These are phyloP conservation scores for Agonopterix subpropinquella DNA, from an alignment of 2,888 invertebrate species.

Conservation along the genomic window DNA sequence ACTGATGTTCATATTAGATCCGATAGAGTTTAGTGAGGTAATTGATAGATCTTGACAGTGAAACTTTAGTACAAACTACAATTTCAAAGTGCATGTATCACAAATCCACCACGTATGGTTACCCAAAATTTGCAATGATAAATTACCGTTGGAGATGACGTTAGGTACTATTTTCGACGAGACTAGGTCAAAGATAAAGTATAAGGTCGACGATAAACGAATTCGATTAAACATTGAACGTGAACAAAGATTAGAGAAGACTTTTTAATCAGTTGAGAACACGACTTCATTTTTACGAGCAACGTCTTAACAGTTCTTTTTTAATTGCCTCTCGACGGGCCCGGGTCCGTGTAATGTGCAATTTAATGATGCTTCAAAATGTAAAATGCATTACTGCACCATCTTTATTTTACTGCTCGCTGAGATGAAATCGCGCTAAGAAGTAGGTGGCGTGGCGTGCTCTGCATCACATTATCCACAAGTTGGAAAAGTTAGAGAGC, in stretches of 20 bases:
- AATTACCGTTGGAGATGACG: no score
- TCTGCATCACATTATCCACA: slow-evolving; percentile 20
- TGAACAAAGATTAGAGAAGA: slow-evolving; percentile 48
- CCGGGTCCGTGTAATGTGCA: slow-evolving; percentile 59
- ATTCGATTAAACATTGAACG: slow-evolving; percentile 54
- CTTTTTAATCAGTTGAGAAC: slow-evolving; percentile 70
- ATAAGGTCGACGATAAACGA: slow-evolving; percentile 37
- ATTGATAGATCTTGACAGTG: slow-evolving; percentile 57
- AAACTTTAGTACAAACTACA: no score
- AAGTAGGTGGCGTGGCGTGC: slow-evolving; percentile 24
- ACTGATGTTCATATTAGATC: slow-evolving; percentile 61
- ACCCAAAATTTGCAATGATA: no score
- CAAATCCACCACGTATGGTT: no score
- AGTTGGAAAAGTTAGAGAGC: not conserved
- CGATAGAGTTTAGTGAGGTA: slow-evolving; percentile 54
- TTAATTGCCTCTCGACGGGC: slow-evolving; percentile 66
- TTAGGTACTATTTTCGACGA: not conserved
- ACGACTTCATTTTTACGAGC: slow-evolving; percentile 68
- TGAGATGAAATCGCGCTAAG: slow-evolving; percentile 36
- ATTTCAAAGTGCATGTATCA: no score
- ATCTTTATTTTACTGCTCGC: slow-evolving; percentile 58
- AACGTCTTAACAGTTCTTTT: slow-evolving; percentile 66
- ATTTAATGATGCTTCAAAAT: slow-evolving; percentile 73
- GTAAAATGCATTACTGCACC: slow-evolving; percentile 70
- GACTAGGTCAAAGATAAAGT: slow-evolving; percentile 26